Base-by-base conservation (phyloP, 2,113 vertebrate genomes). In the Genyomyrus donnyi region DNA sequence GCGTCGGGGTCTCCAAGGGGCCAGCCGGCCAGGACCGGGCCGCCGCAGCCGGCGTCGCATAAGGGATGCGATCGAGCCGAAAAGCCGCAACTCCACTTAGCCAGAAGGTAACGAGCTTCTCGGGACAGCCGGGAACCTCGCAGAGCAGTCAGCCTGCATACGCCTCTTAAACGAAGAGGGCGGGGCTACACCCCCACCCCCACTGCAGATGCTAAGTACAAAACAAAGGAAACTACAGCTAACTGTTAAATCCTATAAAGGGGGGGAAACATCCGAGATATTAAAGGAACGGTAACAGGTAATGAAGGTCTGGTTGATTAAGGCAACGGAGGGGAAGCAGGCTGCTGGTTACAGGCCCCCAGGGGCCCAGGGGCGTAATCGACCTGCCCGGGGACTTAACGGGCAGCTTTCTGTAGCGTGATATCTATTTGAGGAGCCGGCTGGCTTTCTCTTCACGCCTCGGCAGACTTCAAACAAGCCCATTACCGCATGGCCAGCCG, bases 381-480 rank as follows among this genome's bases (percentile, higher is more conserved):
- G 31, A 83, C 35, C 24, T 21, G 70, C 88, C 74, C 50, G 10
- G 74, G 80, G 88, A n/a, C 88, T 58, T 89, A 45, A 45, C 70
- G 21, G 48, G 15, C 70, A 17, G 70, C 74, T 53, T 89, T 89
- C 74, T 50, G 70, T 83, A 83, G 39, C 77, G 74, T 39, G 39
- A 89, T 83, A 49, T 84, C 70, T 83, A 56, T 89, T 84, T 89
- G 88, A 53, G 49, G 88, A 89, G 66, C 49, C 21, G n/a, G 62
- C 70, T 89, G 88, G 88, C 70, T 53, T 13, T 84, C 48, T 83
- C 88, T 89, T 83, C 88, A 84, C 88, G 49, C 70, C 88, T 74
- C 49, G 35, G 70, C 31, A 77, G 48, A 89, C 66, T 89, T 89
- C 88, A 89, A 89, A 89, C 49, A 83, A 83, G 50, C 66, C 74